Base-by-base conservation (phyloP, 1,140 invertebrate species). In the Akabosia matsudoensis region DNA sequence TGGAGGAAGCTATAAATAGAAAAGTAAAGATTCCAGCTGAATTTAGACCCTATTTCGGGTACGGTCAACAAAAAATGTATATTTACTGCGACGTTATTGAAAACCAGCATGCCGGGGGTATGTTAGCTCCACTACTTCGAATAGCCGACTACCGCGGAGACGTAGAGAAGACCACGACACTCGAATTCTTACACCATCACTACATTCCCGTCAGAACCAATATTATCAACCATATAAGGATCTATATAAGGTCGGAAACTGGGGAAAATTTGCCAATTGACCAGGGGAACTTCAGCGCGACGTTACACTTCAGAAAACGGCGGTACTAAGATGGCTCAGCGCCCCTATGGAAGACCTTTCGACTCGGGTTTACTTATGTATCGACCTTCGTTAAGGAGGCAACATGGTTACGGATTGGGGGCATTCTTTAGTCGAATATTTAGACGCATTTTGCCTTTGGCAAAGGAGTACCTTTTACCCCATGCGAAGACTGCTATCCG, bases 301-400 rank as follows among this genome's bases (percentile, higher is more conserved):
- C 72, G 54, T 51, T 74, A 7, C 72, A 74, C 28, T 74, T 74
- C 26, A 52, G 72, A 74, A 54, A 33, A 54, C 22, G 31, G 22
- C 28, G 51, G 28, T 24, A 13, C 33, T 51, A 76, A 51, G 24
- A 72, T 13, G 13, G 37, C 3, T 30, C 10, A 34, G 13, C 10
- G 22, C 45, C 22, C 1, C 52, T 4, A 24, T 74, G 18, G 16
- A 28, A 4, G 13, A 54, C 28, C 37, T 4, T 26, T 2, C 16
- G 45, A 26, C 16, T 16, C 33, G 10, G 72, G 72, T 2, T 18
- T 13, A 52, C 14, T 30, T 2, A 2, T n/a, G 18, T 74, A 74
- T 26, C 52, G 37, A 74, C 3, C 72, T 1, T 54, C 18, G 28
- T 14, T 28, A 4, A 30, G 18, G 22, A 1, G 72, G 30, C 72